A percentile compares a stretch with the other conserved stretches of the same genome.
These are phyloP conservation scores for Rhinella marina DNA, from an alignment of 2,797 vertebrate genomes.

Conservation along the genomic window DNA sequence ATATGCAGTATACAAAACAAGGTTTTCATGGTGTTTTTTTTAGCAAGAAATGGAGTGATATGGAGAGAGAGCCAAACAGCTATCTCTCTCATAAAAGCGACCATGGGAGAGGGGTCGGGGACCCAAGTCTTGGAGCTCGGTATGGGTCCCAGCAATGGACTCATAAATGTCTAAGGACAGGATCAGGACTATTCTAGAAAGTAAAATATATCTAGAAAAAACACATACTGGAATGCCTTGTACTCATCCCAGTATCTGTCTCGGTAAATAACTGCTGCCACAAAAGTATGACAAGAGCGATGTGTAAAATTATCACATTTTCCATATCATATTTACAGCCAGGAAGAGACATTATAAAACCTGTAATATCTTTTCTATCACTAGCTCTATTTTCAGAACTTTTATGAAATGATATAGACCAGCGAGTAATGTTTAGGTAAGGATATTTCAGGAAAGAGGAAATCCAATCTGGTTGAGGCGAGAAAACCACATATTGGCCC, in stretches of 20 bases:
- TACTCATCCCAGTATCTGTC: background rate
- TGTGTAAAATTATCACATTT: slow-evolving; percentile 28
- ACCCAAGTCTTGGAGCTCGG: too few relatives aligned
- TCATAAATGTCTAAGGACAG: too few relatives aligned
- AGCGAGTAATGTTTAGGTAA: slow-evolving; percentile 51
- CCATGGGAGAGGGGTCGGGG: too few relatives aligned
- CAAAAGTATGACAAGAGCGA: background rate
- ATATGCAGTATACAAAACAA: too few relatives aligned
- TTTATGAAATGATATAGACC: slow-evolving; percentile 45
- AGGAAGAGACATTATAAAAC: slow-evolving; percentile 12
- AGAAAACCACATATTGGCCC: slow-evolving; percentile 58
- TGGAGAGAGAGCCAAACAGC: too few relatives aligned
- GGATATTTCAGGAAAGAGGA: slow-evolving; percentile 56
- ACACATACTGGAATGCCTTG: background rate
- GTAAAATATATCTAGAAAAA: background rate
- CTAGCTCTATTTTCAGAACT: slow-evolving; percentile 30
- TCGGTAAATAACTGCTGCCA: background rate
- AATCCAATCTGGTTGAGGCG: slow-evolving; percentile 60
- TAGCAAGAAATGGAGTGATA: too few relatives aligned
- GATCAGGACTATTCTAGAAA: background rate
- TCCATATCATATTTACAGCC: slow-evolving; percentile 23
- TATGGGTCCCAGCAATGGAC: too few relatives aligned
- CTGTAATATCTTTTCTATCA: slow-evolving; percentile 31
- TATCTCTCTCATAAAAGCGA: too few relatives aligned
- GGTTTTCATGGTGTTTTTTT: too few relatives aligned